Percentiles rank a stretch among this genome's conserved stretches.
These are phyloP conservation scores for Drosophila cracens DNA, from an alignment of 2,888 invertebrate species.

Conservation along the genomic window DNA sequence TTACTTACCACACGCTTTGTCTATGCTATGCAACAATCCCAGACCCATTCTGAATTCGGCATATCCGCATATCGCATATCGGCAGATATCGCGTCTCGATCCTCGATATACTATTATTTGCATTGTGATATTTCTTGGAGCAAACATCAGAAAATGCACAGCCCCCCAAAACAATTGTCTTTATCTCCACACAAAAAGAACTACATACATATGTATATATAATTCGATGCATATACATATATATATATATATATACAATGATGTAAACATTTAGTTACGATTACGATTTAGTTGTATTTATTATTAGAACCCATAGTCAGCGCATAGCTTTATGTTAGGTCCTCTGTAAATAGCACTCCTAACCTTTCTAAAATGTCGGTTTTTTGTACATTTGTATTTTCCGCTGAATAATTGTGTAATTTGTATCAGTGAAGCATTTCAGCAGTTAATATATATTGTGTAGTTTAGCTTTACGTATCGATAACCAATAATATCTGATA, in stretches of 20 bases:
- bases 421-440: conserved; percentile 74
- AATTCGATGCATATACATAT: conserved; percentile 7
- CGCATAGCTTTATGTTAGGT: conserved; percentile 17
- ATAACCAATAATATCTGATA: conserved; percentile 34
- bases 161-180: conserved; percentile 36
- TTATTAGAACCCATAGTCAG: conserved; percentile 38
- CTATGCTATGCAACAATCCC: conserved; percentile 13
- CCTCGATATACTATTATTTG: conserved; percentile 38
- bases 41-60: conserved; percentile 41
- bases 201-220: conserved; percentile 14
- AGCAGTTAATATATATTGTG: conserved; percentile 43
- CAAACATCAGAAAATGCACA: conserved; percentile 68
- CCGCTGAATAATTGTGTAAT: conserved; percentile 27
- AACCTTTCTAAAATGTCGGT: conserved; percentile 14
- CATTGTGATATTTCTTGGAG: conserved; percentile 72
- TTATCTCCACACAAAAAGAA: conserved; percentile 37
- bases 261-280: conserved; percentile 34
- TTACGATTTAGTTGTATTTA: conserved; percentile 44
- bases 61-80: conserved; percentile 51
- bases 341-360: conserved; percentile 43
- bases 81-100: conserved; percentile 30
- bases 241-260: conserved; percentile 17
- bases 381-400: conserved; percentile 49
- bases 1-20: conserved; percentile 54
- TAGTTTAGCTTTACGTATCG: conserved; percentile 39